These are phyloP conservation scores for Chrysocyon brachyurus DNA, from an alignment of 2,797 vertebrate genomes.

Conservation along the genomic window DNA sequence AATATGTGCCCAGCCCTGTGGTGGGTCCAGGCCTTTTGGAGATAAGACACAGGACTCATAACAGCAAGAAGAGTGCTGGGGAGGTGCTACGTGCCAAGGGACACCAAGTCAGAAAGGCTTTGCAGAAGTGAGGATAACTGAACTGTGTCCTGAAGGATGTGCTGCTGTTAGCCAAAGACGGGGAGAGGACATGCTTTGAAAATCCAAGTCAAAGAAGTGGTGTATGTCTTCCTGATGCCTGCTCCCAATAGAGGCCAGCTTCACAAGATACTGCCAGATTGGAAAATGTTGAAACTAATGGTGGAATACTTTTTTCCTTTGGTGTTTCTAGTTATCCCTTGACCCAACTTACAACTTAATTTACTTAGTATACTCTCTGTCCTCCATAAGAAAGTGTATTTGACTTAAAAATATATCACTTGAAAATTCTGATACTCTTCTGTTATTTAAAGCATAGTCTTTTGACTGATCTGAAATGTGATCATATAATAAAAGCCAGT, in stretches of 20 bases:
- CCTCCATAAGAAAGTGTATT: constrained; percentile 79
- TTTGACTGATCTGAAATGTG: neutral
- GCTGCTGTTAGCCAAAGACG: neutral
- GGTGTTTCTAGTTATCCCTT: constrained; percentile 79
- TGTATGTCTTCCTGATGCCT: neutral
- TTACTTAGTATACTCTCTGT: constrained; percentile 82
- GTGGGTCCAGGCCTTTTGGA: neutral
- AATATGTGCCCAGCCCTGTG: neutral
- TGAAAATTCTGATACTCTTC: neutral
- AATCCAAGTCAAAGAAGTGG: neutral
- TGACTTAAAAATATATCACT: neutral
- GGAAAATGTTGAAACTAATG: constrained; percentile 62
- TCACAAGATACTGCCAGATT: constrained; percentile 54
- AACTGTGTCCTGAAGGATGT: neutral
- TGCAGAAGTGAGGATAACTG: neutral
- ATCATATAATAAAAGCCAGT: constrained; percentile 6
- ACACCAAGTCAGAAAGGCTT: neutral
- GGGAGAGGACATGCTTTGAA: neutral
- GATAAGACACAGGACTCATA: neutral
- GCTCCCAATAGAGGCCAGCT: neutral
- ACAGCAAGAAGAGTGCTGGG: neutral
- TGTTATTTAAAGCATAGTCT: constrained; percentile 46
- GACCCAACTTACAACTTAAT: constrained; percentile 80
- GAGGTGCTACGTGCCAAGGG: neutral
- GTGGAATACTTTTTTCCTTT: constrained; percentile 65